Base-by-base conservation (phyloP, 2,113 vertebrate genomes). In the Bombycilla garrulus region DNA sequence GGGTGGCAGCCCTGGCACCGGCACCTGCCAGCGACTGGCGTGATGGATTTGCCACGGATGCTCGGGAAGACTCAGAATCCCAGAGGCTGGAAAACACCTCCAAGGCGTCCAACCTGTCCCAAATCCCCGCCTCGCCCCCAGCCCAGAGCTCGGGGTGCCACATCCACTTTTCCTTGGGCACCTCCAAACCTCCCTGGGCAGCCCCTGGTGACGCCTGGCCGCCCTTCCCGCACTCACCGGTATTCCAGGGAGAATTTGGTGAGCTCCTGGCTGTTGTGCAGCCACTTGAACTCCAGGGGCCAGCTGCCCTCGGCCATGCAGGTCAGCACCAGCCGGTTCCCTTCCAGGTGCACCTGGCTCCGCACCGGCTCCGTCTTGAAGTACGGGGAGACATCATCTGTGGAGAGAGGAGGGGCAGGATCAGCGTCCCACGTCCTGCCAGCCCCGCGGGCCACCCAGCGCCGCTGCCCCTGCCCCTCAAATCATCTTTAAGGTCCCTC, bases 301-400 rank as follows among this genome's bases (percentile, higher is more conserved):
- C 99, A 99, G 97, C 99, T 99, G 96, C 99, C 99, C 96, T 99
- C 99, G 0, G 99, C 99, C 99, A 99, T 99, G 97, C 99, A 99
- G 11, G 99, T 99, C 44, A 99, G 98, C 36, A 99, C 99, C 96
- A 99, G 97, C 28, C 99, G 98, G 97, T 99, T 99, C 62, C 99
- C 98, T 93, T 99, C 99, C 97, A 99, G 97, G 93, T 99, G 99
- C 69, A 99, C 98, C 96, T 99, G 99, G 12, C 98, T 99, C 82
- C 98, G 97, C 78, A 98, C 99, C 0, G 99, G 99, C 96, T 99
- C 99, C 61, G 99, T 99, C 98, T 99, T 99, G 95, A 99, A 99
- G 86, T 99, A 99, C 0, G 99, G 99, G 24, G 99, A 98, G 61
- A 99, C 99, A 2, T 99, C 99, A 18, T 99, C 99, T 99, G 98